A percentile compares a stretch with the other conserved stretches of the same genome.
phyloP scores from a whole-genome alignment of 2,113 vertebrate species.

The Alethe castanea region DNA sequence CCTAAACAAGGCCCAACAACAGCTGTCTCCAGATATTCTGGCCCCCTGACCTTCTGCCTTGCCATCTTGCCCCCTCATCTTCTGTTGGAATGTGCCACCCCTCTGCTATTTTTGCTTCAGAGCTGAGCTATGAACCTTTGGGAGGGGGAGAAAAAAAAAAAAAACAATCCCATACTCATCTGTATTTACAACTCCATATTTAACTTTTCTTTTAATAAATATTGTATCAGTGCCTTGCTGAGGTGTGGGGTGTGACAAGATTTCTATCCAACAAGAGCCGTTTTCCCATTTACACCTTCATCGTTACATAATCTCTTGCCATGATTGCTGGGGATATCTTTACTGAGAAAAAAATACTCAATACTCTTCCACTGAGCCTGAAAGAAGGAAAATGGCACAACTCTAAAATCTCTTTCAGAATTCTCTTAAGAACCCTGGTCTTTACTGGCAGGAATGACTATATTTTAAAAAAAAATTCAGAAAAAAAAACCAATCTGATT shows the following conservation, averaged over 20 bases:
- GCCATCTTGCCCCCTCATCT: neutral
- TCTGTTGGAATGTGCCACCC: neutral
- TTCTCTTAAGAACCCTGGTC: neutral
- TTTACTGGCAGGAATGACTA: neutral
- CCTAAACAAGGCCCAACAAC: neutral
- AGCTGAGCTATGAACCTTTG: neutral
- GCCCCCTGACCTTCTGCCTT: neutral
- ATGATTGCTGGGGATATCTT: neutral
- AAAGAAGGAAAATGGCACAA: neutral
- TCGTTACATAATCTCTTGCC: neutral
- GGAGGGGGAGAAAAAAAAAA: accelerated
- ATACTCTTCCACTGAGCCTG: neutral
- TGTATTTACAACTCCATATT: neutral
- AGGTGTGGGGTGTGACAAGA: neutral
- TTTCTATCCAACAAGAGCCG: neutral
- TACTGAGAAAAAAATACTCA: neutral
- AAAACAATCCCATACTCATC: neutral
- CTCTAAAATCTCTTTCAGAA: neutral
- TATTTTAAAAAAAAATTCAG: neutral
- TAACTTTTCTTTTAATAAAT: neutral
- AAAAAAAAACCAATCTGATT: neutral
- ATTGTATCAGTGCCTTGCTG: neutral
- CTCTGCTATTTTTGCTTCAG: neutral
- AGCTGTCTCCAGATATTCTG: neutral
- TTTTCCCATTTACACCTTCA: neutral